Evolutionary conservation across 2,888 invertebrate genomes (phyloP), one percentile per base, ranked within the genome.

Genomic region (Drosophila nr. medialis): DNA sequence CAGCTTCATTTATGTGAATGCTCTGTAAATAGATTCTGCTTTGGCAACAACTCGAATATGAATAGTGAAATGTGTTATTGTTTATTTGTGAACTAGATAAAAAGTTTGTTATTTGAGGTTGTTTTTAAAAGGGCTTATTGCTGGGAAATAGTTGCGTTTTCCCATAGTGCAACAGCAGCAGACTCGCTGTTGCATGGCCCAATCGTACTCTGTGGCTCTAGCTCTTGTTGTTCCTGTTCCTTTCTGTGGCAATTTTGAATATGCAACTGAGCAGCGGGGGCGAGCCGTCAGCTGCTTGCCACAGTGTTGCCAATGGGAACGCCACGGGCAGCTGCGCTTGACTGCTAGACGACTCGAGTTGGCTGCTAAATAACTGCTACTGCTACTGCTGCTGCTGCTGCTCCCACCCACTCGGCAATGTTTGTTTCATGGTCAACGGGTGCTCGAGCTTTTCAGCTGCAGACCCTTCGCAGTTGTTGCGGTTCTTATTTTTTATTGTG

Each of bases 391-490:
- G 36, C 40, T 38, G 15, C n/a, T 3, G 2, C 13, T 30, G 8
- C 38, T 2, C 7, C 30, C 42, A 32, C 48, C 15, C 38, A 18
- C 59, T 29, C 27, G 30, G 30, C 29, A 21, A 42, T 53, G 53
- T 53, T 60, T 72, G 40, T 71, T 80, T 79, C 82, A 75, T 81
- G 82, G 79, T 69, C 78, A 79, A 40, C 64, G 71, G 64, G 62
- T 82, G 64, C 72, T 72, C 67, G 77, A 67, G 81, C 64, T 67
- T 34, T 34, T 48, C 59, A 54, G 56, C 42, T 48, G 45, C 63
- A 30, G 40, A 40, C 56, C 56, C 56, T 40, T 30, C 42, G 45
- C 59, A 58, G 42, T 27, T 62, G 42, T 15, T 62, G 42, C 24
- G 32, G 42, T 24, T 51, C 42, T 61, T 48, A 11, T 6, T 27